Evolutionary conservation across 2,888 invertebrate species (phyloP).

Genomic region (Lepidochrysops patricia): DNA sequence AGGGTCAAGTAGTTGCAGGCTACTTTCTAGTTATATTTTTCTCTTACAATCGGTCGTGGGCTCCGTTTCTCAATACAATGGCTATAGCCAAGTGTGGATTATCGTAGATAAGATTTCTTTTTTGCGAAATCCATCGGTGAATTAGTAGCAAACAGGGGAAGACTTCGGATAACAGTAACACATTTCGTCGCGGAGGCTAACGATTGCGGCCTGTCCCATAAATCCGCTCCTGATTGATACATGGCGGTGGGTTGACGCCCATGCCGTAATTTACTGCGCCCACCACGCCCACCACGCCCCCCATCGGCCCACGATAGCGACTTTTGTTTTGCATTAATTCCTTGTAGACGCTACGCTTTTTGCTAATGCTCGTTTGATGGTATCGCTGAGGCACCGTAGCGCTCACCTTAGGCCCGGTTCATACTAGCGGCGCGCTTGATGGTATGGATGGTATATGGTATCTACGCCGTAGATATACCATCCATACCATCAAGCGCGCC

Average conservation of each 20-base stretch:
- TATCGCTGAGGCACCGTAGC: too few species aligned
- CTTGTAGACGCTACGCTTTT: constrained; percentile 43
- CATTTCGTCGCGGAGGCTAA: constrained; percentile 71
- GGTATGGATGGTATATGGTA: too few species aligned
- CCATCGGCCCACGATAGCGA: constrained; percentile 58
- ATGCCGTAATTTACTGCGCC: constrained; percentile 78
- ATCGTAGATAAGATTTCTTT: constrained; percentile 13
- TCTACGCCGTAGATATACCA: too few species aligned
- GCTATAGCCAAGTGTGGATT: not conserved
- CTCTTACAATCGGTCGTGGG: not conserved
- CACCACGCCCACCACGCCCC: constrained; percentile 75
- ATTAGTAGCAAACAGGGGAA: constrained; percentile 36
- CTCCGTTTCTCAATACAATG: not conserved
- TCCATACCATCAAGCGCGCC: too few species aligned
- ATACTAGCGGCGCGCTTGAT: too few species aligned
- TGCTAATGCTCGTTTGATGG: not conserved
- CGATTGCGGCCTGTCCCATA: constrained; percentile 73
- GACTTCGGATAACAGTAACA: constrained; percentile 58
- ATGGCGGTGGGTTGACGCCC: constrained; percentile 76
- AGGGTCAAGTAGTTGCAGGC: too few species aligned
- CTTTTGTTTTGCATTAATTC: constrained; percentile 75
- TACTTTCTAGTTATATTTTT: too few species aligned
- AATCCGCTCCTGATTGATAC: constrained; percentile 73
- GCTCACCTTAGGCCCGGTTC: too few species aligned
- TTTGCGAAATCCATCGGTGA: constrained; percentile 19